phyloP scores from a whole-genome alignment of 2,797 vertebrate species.

The Phrynocephalus vlangalii region DNA sequence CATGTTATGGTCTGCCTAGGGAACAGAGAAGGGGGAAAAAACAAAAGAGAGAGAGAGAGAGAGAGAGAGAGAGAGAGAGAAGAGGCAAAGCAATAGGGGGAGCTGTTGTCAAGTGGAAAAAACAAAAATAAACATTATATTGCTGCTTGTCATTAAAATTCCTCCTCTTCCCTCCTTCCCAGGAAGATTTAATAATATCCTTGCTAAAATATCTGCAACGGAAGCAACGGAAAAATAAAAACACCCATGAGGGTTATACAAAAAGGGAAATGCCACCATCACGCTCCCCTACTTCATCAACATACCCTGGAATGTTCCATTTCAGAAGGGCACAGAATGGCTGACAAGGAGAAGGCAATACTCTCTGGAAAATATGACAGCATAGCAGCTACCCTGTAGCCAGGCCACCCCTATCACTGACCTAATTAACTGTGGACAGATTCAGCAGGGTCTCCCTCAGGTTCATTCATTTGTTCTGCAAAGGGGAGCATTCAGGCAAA shows the following conservation, averaged over 20 bases:
- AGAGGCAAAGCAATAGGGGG: conserved; percentile 74
- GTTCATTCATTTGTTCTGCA: conserved; percentile 55
- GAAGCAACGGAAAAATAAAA: conserved; percentile 68
- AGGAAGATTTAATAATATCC: conserved; percentile 56
- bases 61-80: not conserved
- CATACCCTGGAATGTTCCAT: conserved; percentile 25
- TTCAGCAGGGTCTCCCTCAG: conserved; percentile 36
- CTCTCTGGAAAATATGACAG: conserved; percentile 46
- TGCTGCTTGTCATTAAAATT: not conserved
- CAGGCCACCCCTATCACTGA: conserved; percentile 32
- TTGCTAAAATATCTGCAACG: conserved; percentile 63
- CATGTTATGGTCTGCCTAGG: rapidly evolving
- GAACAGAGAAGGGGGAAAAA: not conserved
- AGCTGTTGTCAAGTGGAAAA: conserved; percentile 76
- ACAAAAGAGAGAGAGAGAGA: not conserved
- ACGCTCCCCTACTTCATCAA: conserved; percentile 51
- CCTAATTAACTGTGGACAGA: conserved; percentile 61
- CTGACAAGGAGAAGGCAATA: conserved; percentile 27
- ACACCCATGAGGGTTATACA: conserved; percentile 44
- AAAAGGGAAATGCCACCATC: conserved; percentile 29
- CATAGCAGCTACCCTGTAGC: conserved; percentile 52
- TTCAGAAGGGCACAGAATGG: conserved; percentile 18
- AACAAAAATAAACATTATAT: not conserved
- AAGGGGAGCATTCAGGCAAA: conserved; percentile 27
- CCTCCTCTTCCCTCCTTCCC: not conserved